Percentiles rank a stretch among this genome's conserved stretches.
Conservation (phyloP, 1,140 invertebrate genomes). For the Heliconius melpomene region DNA sequence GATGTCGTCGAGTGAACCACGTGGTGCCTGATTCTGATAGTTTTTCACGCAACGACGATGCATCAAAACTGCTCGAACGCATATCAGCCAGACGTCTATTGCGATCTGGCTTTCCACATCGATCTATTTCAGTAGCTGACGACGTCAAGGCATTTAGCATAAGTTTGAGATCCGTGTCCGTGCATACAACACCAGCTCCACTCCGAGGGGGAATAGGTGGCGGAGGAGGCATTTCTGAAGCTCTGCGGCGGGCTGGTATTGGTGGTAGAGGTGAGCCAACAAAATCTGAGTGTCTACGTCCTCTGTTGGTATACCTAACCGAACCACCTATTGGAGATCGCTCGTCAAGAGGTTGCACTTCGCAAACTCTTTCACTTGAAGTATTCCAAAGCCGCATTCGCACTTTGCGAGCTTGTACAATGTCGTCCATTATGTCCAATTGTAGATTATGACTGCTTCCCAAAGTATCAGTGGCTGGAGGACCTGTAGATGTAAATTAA, state of each 20-base stretch:
- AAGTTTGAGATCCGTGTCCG: slow-evolving; percentile 89
- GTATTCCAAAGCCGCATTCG: slow-evolving; percentile 91
- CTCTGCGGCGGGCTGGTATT: slow-evolving; percentile 82
- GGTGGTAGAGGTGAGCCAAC: slow-evolving; percentile 81
- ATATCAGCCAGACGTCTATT: slow-evolving; percentile 82
- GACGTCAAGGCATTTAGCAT: slow-evolving; percentile 90
- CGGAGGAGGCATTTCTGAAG: slow-evolving; percentile 84
- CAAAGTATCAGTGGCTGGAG: slow-evolving; percentile 84
- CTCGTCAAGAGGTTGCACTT: slow-evolving; percentile 88
- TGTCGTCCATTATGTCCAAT: slow-evolving; percentile 93
- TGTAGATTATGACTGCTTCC: slow-evolving; percentile 91
- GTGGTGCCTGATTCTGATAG: slow-evolving; percentile 82
- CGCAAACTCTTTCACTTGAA: slow-evolving; percentile 89
- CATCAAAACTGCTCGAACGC: slow-evolving; percentile 91
- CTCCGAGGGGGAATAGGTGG: slow-evolving; percentile 73
- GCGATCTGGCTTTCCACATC: slow-evolving; percentile 76
- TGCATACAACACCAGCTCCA: slow-evolving; percentile 84
- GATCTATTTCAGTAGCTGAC: slow-evolving; percentile 89
- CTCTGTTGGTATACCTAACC: slow-evolving; percentile 81
- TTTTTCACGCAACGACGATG: slow-evolving; percentile 84
- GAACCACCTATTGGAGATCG: slow-evolving; percentile 73
- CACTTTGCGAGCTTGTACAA: slow-evolving; percentile 90
- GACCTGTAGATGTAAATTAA: slow-evolving; percentile 68
- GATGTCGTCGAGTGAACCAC: slow-evolving; percentile 88
- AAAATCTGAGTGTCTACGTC: slow-evolving; percentile 88